Percentiles rank a stretch among this genome's conserved stretches.
phyloP scores from a whole-genome alignment of 2,888 invertebrate species.

The Ichneumoninae sp. region DNA sequence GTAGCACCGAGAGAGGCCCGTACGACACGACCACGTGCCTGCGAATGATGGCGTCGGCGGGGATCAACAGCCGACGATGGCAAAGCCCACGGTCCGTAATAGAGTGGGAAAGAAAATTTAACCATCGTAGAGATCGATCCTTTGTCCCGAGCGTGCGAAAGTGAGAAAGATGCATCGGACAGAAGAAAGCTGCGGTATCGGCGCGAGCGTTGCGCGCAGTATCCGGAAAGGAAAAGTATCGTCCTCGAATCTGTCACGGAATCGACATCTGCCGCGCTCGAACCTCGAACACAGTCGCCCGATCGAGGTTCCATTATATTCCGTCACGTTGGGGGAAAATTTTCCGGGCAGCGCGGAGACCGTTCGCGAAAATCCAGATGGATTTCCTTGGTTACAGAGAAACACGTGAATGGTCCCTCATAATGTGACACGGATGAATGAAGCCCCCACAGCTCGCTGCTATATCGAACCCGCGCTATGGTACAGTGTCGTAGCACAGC shows the following conservation, averaged over 20 bases:
- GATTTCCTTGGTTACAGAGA: constrained; percentile 47
- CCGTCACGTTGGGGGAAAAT: constrained; percentile 31
- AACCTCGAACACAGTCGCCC: not conserved
- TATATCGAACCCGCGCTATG: not conserved
- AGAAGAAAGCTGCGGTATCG: constrained; percentile 42
- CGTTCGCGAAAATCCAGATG: constrained; percentile 54
- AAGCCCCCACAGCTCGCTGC: not conserved
- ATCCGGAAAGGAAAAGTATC: constrained; percentile 19
- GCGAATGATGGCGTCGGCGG: constrained; percentile 25
- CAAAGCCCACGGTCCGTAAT: constrained; percentile 10
- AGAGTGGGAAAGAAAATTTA: not conserved
- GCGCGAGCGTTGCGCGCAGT: not conserved
- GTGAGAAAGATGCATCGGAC: constrained; percentile 18
- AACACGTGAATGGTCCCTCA: constrained; percentile 26
- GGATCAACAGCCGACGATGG: constrained; percentile 13
- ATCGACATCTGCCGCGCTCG: constrained; percentile 62
- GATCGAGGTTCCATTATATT: constrained; percentile 32
- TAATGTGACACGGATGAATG: constrained; percentile 11
- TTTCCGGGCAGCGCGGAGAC: constrained; percentile 5
- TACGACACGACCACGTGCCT: constrained; percentile 25
- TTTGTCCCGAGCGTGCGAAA: not conserved
- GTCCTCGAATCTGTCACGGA: constrained; percentile 58
- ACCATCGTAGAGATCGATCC: not conserved
- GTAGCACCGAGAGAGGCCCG: constrained; percentile 3
- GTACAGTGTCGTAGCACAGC: not conserved